Evolutionary conservation across 1,140 invertebrate genomes (phyloP), one percentile per base, ranked within the genome.

Genomic region (Acyrthosiphon pisum): DNA sequence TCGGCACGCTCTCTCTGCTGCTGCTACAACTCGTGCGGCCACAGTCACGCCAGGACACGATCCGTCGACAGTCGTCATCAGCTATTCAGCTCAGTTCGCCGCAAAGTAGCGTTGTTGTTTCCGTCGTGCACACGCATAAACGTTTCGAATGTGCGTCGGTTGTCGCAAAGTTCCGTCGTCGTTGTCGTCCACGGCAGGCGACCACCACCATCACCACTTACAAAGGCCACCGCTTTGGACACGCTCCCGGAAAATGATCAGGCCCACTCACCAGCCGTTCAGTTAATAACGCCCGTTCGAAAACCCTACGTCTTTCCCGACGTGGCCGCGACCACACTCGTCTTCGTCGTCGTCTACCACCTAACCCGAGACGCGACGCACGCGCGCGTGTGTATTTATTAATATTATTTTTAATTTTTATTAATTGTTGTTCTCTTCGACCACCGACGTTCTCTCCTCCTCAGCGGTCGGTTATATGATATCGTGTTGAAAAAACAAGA

Each of bases 101-200:
- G 3, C 48, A 23, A 20, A 22, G 46, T 18, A 44, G 44, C 41
- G 18, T 23, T n/a, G 81, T 86, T 76, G 81, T 93, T 68, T 68
- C 48, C 26, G 48, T 56, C 81, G 44, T 35, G 35, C 76, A 84
- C 81, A 41, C 41, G 89, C 41, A n/a, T 26, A 84, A 53, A 26
- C 81, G 91, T 93, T 93, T 93, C 91, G 91, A 93, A 93, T 93
- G 91, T 93, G 91, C 91, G 91, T 93, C 91, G 91, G 91, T 93
- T 93, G 91, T 44, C 81, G n/a, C 20, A 48, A 93, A 93, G n/a
- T 86, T 86, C 68, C 91, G 91, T 86, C 81, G 91, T 93, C 90
- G 90, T 92, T 92, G 90, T 92, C 91, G 91, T 93, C 91, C 91
- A 86, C 91, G 81, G 76, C 76, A 81, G 91, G 84, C 91, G 48